Percentiles rank a stretch among this genome's conserved stretches.
Conservation (phyloP, 2,797 vertebrate species). For the Sebastes kiyomatsui region DNA sequence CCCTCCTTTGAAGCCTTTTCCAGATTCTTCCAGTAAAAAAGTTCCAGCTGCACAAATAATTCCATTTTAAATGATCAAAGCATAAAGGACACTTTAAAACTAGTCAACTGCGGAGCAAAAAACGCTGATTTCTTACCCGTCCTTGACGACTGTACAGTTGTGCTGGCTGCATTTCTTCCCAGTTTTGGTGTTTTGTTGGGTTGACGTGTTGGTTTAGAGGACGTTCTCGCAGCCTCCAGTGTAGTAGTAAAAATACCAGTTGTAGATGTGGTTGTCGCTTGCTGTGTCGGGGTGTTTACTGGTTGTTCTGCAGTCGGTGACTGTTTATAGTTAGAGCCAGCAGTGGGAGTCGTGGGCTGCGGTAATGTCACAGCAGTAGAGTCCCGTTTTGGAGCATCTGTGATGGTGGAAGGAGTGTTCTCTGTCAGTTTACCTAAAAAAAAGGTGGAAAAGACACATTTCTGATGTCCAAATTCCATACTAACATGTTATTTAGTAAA, state of each 20-base stretch:
- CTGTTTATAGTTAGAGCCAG: constrained; percentile 26
- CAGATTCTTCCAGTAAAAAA: constrained; percentile 60
- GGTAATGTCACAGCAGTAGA: constrained; percentile 33
- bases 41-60: constrained; percentile 77
- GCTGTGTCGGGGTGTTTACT: constrained; percentile 37
- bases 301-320: constrained; percentile 16
- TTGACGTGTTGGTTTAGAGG: constrained; percentile 22
- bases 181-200: constrained; percentile 32
- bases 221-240: background rate
- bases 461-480: background rate
- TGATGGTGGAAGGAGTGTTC: constrained; percentile 25
- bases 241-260: constrained; percentile 20
- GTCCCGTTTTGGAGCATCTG: constrained; percentile 38
- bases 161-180: constrained; percentile 35
- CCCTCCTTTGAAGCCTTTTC: constrained; percentile 64
- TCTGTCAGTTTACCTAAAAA: constrained; percentile 56
- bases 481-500: background rate
- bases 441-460: background rate
- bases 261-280: constrained; percentile 34
- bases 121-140: constrained; percentile 67
- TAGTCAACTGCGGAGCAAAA: constrained; percentile 9
- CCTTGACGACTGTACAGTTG: constrained; percentile 46
- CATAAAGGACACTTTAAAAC: constrained; percentile 25
- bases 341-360: constrained; percentile 2
- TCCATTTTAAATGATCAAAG: constrained; percentile 51